phyloP scores from a whole-genome alignment of 2,888 invertebrate genomes.

The Brachyopa scutellaris region DNA sequence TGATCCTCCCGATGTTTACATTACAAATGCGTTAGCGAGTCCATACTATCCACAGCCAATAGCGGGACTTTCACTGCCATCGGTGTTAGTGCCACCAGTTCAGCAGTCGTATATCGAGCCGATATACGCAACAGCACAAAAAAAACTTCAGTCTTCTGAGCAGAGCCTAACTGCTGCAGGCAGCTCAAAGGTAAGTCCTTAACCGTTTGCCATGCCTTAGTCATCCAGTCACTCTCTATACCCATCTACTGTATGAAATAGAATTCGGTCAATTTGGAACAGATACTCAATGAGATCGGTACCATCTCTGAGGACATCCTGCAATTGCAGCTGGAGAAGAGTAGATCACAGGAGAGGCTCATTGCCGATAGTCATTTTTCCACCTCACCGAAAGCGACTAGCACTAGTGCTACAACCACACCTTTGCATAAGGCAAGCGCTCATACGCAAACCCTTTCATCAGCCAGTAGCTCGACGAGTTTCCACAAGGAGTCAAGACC shows the following conservation, averaged over 20 bases:
- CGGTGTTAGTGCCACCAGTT: conserved; percentile 27
- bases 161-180: conserved; percentile 74
- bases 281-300: conserved; percentile 87
- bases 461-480: conserved; percentile 26
- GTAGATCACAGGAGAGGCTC: conserved; percentile 77
- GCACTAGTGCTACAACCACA: conserved; percentile 3
- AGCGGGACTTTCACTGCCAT: conserved; percentile 69
- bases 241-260: conserved; percentile 38
- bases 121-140: conserved; percentile 81
- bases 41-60: conserved; percentile 75
- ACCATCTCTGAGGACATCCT: conserved; percentile 82
- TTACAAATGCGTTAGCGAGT: conserved; percentile 79
- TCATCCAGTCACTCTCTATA: no score
- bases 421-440: conserved; percentile 27
- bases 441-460: conserved; percentile 47
- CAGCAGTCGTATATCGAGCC: conserved; percentile 75
- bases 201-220: no score
- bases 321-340: conserved; percentile 79
- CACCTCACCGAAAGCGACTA: neutral
- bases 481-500: conserved; percentile 12
- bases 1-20: conserved; percentile 80
- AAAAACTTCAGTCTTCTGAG: conserved; percentile 74
- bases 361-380: conserved; percentile 20
- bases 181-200: conserved; percentile 48
- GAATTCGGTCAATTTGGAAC: conserved; percentile 87